Evolutionary conservation across 2,797 vertebrate species (phyloP), one percentile per base, ranked within the genome.

Genomic region (Staurois parvus): DNA sequence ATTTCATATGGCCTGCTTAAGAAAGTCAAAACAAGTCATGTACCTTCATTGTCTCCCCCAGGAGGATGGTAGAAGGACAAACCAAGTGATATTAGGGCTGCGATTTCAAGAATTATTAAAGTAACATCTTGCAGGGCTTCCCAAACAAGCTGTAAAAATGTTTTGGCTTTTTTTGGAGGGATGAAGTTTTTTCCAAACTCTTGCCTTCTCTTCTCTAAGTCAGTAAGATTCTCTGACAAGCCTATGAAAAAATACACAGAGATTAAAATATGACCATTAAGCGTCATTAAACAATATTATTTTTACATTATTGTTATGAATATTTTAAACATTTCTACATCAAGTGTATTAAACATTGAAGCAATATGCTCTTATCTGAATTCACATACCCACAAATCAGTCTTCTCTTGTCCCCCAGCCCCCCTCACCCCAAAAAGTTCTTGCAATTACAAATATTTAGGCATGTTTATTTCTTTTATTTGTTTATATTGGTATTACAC

Each of bases 91-190:
- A 99, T 97, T 92, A 99, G 96, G 91, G 98, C 98, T 26, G 98
- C 98, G 0, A 99, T 96, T 92, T 98, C 97, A 91, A 99, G 92
- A 90, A 99, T 99, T 89, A 99, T 99, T 42, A 99, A 96, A 0
- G 98, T 99, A 87, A 99, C 97, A 29, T 99, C 98, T 91, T 99
- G 98, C 84, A 99, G 94, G 0, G 98, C 98, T 90, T 99, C 98
- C 98, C 98, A 99, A 88, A 99, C 98, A 91, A 99, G 94, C 91
- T 96, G 95, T 91, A 99, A 93, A 93, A 99, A 99, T 0, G 98
- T 97, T 94, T 99, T 99, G 87, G 98, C 32, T 92, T 97, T 98
- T 88, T 98, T 99, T 0, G 98, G 98, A 26, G 98, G 98, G 72
- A 99, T 99, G 74, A 99, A 93, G 89, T 99, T 99, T 89, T 95